Evolutionary conservation across 2,888 invertebrate species (phyloP).

Genomic region (Acanthosepion pharaonis): DNA sequence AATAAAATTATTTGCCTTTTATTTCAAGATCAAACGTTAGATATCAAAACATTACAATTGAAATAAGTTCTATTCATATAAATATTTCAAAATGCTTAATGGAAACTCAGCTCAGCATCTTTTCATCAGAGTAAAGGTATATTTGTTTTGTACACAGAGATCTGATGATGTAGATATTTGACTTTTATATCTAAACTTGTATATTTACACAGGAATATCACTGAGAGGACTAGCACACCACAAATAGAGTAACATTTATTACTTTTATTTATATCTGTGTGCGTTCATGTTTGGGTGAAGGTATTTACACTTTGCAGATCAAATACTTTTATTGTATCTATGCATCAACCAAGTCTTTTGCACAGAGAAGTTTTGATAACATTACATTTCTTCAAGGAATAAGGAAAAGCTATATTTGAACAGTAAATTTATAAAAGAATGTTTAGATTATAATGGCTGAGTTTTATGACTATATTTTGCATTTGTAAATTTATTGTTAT

Average conservation of each 20-base stretch:
- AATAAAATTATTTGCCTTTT: neutral
- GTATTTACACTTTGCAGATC: too few species aligned
- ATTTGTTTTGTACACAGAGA: neutral
- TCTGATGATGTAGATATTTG: neutral
- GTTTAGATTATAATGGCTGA: too few species aligned
- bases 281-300: too few species aligned
- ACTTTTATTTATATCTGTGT: neutral
- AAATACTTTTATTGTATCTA: too few species aligned
- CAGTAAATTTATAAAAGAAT: too few species aligned
- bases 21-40: neutral
- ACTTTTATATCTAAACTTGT: neutral
- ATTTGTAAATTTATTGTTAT: too few species aligned
- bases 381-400: too few species aligned
- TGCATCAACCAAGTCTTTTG: too few species aligned
- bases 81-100: neutral
- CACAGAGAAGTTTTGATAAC: too few species aligned
- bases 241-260: neutral
- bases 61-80: neutral
- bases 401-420: too few species aligned
- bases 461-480: too few species aligned
- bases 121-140: neutral
- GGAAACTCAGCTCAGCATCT: neutral
- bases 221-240: neutral
- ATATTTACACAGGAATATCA: neutral
- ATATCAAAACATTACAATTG: neutral